phyloP scores from a whole-genome alignment of 2,113 vertebrate genomes.

The Microtus montanus region DNA sequence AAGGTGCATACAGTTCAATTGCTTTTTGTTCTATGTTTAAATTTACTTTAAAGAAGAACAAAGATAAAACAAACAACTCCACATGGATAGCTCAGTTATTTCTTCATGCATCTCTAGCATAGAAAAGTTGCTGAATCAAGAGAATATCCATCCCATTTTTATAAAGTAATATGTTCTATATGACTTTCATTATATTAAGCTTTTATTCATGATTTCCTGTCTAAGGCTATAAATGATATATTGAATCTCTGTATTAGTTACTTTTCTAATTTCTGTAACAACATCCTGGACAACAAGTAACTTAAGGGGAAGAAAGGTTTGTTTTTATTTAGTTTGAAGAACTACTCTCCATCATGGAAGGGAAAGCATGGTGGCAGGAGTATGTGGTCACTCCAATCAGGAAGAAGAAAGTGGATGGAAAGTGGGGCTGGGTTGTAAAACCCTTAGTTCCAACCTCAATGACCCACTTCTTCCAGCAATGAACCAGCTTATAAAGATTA shows the following conservation, averaged over 20 bases:
- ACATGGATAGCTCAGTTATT: background rate
- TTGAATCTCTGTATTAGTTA: background rate
- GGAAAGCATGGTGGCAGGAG: background rate
- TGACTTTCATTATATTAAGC: background rate
- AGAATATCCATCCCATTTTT: background rate
- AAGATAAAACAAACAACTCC: background rate
- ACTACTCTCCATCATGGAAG: too few relatives aligned
- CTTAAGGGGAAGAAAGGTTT: background rate
- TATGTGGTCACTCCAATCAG: background rate
- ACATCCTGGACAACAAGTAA: background rate
- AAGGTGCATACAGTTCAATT: background rate
- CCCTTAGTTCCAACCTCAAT: background rate
- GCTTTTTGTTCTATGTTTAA: background rate
- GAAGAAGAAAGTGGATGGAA: background rate
- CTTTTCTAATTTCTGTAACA: background rate
- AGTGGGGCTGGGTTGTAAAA: background rate
- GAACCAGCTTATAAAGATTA: background rate
- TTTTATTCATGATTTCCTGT: too few relatives aligned
- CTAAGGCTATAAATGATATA: background rate
- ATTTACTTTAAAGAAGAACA: background rate
- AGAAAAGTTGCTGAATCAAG: background rate
- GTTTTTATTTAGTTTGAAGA: background rate
- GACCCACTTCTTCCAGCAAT: background rate
- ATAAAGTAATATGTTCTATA: background rate
- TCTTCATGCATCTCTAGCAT: background rate